A percentile compares a stretch with the other conserved stretches of the same genome.
phyloP scores from a whole-genome alignment of 2,113 vertebrate genomes.

The Chelonoidis abingdonii region DNA sequence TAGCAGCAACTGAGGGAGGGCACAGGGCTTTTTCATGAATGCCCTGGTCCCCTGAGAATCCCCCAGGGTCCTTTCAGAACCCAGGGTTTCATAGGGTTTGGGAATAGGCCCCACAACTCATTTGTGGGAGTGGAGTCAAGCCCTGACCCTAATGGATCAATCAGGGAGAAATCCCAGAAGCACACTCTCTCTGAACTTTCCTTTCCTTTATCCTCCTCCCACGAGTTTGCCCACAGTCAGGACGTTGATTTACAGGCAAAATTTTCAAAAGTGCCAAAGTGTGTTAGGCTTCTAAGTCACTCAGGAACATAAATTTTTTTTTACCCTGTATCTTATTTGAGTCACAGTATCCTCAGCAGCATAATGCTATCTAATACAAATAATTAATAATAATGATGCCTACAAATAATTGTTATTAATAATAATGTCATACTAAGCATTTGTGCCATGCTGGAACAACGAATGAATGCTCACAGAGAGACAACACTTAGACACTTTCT shows the following conservation, averaged over 20 bases:
- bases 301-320: background rate
- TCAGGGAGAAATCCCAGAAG: background rate
- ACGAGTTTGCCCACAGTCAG: background rate
- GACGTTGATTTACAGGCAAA: slow-evolving; percentile 35
- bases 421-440: background rate
- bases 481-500: background rate
- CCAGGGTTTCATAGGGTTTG: background rate
- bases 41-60: background rate
- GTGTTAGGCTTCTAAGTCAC: background rate
- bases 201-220: slow-evolving; percentile 28
- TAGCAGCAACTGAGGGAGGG: background rate
- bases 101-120: background rate
- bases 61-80: background rate
- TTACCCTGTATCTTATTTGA: background rate
- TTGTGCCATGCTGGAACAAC: background rate
- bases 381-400: background rate
- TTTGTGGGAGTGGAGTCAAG: background rate
- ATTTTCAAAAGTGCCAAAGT: background rate
- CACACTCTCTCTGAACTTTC: background rate
- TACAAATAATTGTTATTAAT: background rate
- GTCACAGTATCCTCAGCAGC: background rate
- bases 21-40: background rate
- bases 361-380: background rate
- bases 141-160: background rate
- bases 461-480: slow-evolving; percentile 1